Evolutionary conservation across 2,888 invertebrate species (phyloP), one percentile per base, ranked within the genome.

Genomic region (Orthosia gothica): DNA sequence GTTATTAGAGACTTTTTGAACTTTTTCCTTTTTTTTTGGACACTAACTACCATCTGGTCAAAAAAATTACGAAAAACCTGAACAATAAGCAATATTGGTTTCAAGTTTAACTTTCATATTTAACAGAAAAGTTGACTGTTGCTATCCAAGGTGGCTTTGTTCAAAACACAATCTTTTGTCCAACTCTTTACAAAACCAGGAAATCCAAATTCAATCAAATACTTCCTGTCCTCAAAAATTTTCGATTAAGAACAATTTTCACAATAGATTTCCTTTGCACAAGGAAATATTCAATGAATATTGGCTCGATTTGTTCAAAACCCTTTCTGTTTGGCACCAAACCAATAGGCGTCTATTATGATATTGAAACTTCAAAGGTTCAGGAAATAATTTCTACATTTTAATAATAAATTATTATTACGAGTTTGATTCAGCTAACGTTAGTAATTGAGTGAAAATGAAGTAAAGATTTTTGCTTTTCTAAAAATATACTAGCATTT

Each of bases 311-410:
- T 82, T 76, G 76, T 74, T 47, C 54, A 47, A 76, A 74, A 73
- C 69, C 79, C 69, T 76, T 83, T 86, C 67, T 75, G 74, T 81
- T 76, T 26, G 45, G 62, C 73, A 80, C 23, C 52, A 16, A 68
- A 77, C 23, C 72, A 73, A 81, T 84, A 20, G 20, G 20, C 9
- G 3, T 7, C 23, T 55, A 83, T 74, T 82, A 81, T 75, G 57
- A 62, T 59, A 70, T 79, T 81, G 65, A 70, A 85, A 86, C 58
- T 83, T 83, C 74, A 79, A 86, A 81, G 68, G 70, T 61, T 63
- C 45, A 16, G 26, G 50, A 72, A 76, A 76, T 63, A 79, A 76
- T 86, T 79, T 69, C 63, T 70, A 69, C 86, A 83, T 63, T 83
- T 73, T 62, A 58, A 69, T 64, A 81, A 76, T 69, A 50, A 69